Evolutionary conservation across 2,888 invertebrate genomes (phyloP), one percentile per base, ranked within the genome.

Genomic region (Rhodophaea formosa): DNA sequence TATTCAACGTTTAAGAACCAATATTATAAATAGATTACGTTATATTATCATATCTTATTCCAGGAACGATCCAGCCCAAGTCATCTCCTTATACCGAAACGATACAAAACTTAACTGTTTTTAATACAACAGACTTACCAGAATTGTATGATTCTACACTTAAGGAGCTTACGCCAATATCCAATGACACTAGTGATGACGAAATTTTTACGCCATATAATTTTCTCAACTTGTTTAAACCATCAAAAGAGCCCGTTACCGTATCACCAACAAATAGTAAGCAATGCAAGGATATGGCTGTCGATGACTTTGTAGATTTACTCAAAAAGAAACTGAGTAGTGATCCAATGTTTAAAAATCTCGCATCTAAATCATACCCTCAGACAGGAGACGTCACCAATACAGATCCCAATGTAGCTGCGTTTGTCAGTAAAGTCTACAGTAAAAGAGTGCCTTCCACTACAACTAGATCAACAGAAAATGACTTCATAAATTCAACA

Each of bases 271-370:
- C 64, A 32, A 69, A 68, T 61, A 63, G 69, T 7, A 66, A 71
- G 44, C 63, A 69, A 60, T 89, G 89, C 62, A 83, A 82, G 71
- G 79, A 85, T 58, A 58, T 85, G 52, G 79, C 75, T 12, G 73
- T 90, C 1, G 87, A 90, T 30, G 82, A 86, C 56, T 81, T 91
- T 57, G 72, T 90, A 30, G 80, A 87, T 61, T 62, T 89, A 60
- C 62, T 91, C 6, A 89, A 82, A 66, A 83, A 79, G 59, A 86
- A 80, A 64, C 63, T 91, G n/a, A 83, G 74, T 14, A 82, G 69
- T 43, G 90, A 90, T 62, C 77, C 80, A 29, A 61, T 71, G 35
- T 77, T 88, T n/a, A 87, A 82, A 70, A 80, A 87, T 30, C 62
- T 76, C 14, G 70, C 75, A 1, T 72, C 75, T 3, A 80, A 71